These are phyloP conservation scores for Numenius phaeopus DNA, from an alignment of 2,797 vertebrate species.

Conservation along the genomic window DNA sequence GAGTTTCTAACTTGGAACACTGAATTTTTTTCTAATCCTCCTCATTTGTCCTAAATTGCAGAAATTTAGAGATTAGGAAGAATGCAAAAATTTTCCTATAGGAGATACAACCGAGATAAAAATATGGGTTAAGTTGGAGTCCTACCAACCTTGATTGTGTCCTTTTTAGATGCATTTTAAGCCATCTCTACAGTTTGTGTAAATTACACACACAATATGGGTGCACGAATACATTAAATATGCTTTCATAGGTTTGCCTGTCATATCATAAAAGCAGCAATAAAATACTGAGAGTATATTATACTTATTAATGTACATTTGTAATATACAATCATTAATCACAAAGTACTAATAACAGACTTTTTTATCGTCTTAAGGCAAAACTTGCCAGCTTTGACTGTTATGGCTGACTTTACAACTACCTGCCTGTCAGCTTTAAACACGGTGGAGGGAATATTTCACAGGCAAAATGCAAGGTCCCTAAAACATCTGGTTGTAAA, in stretches of 20 bases:
- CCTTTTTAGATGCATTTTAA: constrained; percentile 34
- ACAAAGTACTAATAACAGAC: constrained; percentile 75
- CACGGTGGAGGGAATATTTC: constrained; percentile 72
- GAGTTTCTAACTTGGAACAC: not conserved
- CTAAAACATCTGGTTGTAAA: constrained; percentile 74
- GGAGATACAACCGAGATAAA: not conserved
- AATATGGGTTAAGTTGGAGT: not conserved
- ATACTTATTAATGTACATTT: constrained; percentile 73
- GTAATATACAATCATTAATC: constrained; percentile 76
- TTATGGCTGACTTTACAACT: constrained; percentile 78
- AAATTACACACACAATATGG: constrained; percentile 27
- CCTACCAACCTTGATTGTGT: not conserved
- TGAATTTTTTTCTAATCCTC: not conserved
- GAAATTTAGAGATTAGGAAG: not conserved
- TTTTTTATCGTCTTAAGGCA: constrained; percentile 74
- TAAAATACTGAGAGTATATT: constrained; percentile 69
- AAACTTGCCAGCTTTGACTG: constrained; percentile 75
- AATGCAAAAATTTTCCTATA: not conserved
- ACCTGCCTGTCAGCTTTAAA: constrained; percentile 77
- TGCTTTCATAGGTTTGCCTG: constrained; percentile 50
- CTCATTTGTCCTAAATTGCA: not conserved
- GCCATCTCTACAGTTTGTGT: constrained; percentile 14
- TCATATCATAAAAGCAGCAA: constrained; percentile 51
- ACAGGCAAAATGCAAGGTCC: constrained; percentile 65
- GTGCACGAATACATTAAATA: not conserved